Evolutionary conservation across 2,888 invertebrate species (phyloP), one percentile per base, ranked within the genome.

Genomic region (Bombylius major): DNA sequence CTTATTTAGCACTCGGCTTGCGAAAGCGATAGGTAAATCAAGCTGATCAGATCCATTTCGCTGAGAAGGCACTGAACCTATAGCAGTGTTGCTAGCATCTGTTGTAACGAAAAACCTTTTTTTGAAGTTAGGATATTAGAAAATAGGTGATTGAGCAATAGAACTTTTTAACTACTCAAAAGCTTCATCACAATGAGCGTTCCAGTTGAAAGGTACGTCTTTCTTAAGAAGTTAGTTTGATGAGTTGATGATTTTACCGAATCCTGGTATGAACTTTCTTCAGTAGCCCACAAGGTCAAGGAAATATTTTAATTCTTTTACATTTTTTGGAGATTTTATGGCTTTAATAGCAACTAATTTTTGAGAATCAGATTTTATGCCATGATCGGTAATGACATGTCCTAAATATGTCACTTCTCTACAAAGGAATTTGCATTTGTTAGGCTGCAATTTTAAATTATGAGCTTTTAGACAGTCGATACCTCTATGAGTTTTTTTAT

Each of bases 1-100:
- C n/a, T n/a, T n/a, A 48, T 61, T 66, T 12, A 66, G 50, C 5
- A 61, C 64, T 48, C 64, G 31, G 13, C 60, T 61, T 0, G 64
- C 62, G 55, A 61, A 67, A 14, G 64, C 63, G 11, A 67, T 60
- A 7, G 65, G 64, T 56, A 58, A 42, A 36, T 65, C 62, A 23
- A 23, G 23, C 23, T 1, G 23, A 23, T 23, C 23, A 8, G 4
- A 47, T 8, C 58, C 56, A n/a, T 33, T 5, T 11, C 58, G 59
- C 11, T 42, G 39, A n/a, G 11, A 42, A 42, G 6, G 39, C 8
- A 42, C 39, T 8, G 39, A 5, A 4, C 39, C 39, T 11, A 42
- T 42, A 42, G 39, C 39, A 42, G 8, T 11, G 8, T 42, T 11
- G 3, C 39, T 42, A 42, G 39, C 11, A 42, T 42, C 7, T 9